A percentile compares a stretch with the other conserved stretches of the same genome.
Evolutionary conservation across 2,797 vertebrate species (phyloP).

Genomic region (Lutjanus campechanus): DNA sequence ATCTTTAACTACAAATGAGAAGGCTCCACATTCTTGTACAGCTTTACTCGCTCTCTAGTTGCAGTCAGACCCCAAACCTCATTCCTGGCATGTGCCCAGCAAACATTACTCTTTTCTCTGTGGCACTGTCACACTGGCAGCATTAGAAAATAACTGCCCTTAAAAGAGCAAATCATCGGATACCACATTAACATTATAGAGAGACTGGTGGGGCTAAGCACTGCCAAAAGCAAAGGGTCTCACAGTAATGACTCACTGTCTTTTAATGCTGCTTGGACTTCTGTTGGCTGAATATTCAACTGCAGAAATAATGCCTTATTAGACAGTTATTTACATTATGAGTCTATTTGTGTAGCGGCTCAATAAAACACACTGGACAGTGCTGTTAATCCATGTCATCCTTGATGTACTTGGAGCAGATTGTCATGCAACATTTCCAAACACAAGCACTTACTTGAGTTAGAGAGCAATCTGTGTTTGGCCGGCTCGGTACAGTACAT

Average conservation of each 20-base stretch:
- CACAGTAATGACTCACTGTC: constrained; percentile 48
- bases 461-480: constrained; percentile 63
- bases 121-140: constrained; percentile 64
- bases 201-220: constrained; percentile 7
- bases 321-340: constrained; percentile 62
- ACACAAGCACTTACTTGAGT: constrained; percentile 73
- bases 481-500: constrained; percentile 59
- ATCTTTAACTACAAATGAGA: constrained; percentile 99
- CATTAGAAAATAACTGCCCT: constrained; percentile 70
- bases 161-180: constrained; percentile 67
- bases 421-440: constrained; percentile 64
- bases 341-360: constrained; percentile 56
- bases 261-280: constrained; percentile 42
- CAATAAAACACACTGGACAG: constrained; percentile 29
- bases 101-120: constrained; percentile 71
- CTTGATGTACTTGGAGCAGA: constrained; percentile 43
- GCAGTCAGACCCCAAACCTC: constrained; percentile 78
- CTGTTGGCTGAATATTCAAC: constrained; percentile 28
- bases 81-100: constrained; percentile 74
- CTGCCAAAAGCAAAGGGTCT: constrained; percentile 60
- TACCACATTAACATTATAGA: constrained; percentile 34
- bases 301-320: constrained; percentile 42
- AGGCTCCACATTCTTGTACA: constrained; percentile 94
- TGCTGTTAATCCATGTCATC: constrained; percentile 51
- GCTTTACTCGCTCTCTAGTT: constrained; percentile 92